Conservation (phyloP, 2,888 invertebrate species). For the Onchidella celtica region DNA sequence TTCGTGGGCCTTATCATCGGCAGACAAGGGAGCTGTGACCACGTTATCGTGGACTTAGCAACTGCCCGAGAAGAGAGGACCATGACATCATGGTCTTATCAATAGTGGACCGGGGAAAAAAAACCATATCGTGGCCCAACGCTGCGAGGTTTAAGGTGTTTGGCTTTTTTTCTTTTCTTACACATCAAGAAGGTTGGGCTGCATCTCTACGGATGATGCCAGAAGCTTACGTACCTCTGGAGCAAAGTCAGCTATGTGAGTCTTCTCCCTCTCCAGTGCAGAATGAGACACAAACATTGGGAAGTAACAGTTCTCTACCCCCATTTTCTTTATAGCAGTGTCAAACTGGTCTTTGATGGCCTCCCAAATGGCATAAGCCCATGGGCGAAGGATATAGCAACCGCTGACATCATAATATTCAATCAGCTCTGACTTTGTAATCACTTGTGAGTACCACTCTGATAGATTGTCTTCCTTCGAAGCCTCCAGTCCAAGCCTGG, state of each 20-base stretch:
- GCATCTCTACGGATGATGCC: background rate
- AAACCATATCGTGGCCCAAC: no score
- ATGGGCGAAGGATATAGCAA: constrained; percentile 98
- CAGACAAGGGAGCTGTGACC: no score
- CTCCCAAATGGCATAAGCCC: constrained; percentile 99
- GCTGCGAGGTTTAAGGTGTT: background rate
- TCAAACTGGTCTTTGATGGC: constrained; percentile 92
- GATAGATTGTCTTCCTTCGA: constrained; percentile 95
- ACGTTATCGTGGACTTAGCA: no score
- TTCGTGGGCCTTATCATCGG: no score
- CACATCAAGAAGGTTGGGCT: background rate
- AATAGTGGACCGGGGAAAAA: no score
- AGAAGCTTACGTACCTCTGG: constrained; percentile 95
- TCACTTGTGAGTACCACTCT: constrained; percentile 98
- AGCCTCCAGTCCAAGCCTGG: constrained; percentile 92
- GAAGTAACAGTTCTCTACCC: constrained; percentile 98
- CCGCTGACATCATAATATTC: constrained; percentile 99
- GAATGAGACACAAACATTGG: constrained; percentile 97
- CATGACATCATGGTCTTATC: no score
- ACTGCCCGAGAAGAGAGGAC: no score
- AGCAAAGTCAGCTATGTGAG: constrained; percentile 98
- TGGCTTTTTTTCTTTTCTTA: background rate
- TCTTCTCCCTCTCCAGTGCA: constrained; percentile 96
- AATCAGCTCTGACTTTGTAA: constrained; percentile 96
- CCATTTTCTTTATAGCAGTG: constrained; percentile 91